Percentiles rank a stretch among this genome's conserved stretches.
phyloP scores from a whole-genome alignment of 2,797 vertebrate genomes.

The Muraenolepis orangiensis region DNA sequence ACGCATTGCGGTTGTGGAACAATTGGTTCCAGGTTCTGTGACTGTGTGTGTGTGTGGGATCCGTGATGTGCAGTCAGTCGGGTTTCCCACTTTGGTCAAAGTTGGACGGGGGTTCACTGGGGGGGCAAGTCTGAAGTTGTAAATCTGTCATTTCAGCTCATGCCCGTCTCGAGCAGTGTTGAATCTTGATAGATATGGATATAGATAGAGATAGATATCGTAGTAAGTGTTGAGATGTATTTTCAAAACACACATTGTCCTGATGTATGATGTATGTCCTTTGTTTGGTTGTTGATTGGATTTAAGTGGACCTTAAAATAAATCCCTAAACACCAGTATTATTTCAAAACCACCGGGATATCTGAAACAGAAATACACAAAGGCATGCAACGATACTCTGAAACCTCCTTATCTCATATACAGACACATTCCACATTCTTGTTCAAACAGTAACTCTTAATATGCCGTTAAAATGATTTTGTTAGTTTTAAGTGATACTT shows the following conservation, averaged over 20 bases:
- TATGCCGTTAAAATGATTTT: not conserved
- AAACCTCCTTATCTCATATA: not conserved
- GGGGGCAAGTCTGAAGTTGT: not conserved
- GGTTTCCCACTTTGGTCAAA: not conserved
- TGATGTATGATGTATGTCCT: no score
- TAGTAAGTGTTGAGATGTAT: not conserved
- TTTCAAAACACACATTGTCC: not conserved
- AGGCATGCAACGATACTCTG: not conserved
- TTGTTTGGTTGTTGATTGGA: no score
- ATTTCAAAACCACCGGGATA: not conserved
- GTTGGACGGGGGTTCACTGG: no score
- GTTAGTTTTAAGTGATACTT: not conserved
- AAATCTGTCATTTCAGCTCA: not conserved
- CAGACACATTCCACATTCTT: not conserved
- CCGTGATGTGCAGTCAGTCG: not conserved
- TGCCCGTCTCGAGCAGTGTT: not conserved
- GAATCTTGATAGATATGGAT: not conserved
- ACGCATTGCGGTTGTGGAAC: slow-evolving; percentile 14
- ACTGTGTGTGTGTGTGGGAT: not conserved
- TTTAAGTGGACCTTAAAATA: not conserved
- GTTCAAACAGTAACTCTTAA: not conserved
- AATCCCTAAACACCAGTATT: not conserved
- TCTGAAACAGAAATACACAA: not conserved
- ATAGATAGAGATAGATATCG: not conserved
- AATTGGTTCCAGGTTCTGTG: slow-evolving; percentile 12